Conservation (phyloP, 2,888 invertebrate genomes). For the Gandaritis pyraliata region DNA sequence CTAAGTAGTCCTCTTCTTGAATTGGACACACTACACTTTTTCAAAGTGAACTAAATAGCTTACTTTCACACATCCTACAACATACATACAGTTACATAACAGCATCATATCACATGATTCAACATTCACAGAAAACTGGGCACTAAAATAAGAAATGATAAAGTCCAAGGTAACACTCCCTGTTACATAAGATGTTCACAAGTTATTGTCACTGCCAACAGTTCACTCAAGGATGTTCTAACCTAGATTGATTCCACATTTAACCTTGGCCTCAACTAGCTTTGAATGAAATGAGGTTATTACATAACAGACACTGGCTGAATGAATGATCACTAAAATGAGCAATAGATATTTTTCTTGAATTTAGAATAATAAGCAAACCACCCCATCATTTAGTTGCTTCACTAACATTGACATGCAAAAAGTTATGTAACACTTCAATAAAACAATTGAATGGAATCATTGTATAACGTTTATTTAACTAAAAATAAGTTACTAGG, state of each 20-base stretch:
- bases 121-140: slow-evolving; percentile 56
- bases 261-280: slow-evolving; percentile 65
- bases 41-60: slow-evolving; percentile 57
- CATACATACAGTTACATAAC: slow-evolving; percentile 72
- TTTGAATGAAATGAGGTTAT: slow-evolving; percentile 62
- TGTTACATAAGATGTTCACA: slow-evolving; percentile 43
- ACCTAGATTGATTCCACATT: slow-evolving; percentile 35
- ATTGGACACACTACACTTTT: slow-evolving; percentile 55
- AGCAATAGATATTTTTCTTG: slow-evolving; percentile 40
- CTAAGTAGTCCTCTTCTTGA: slow-evolving; percentile 38
- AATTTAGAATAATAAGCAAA: slow-evolving; percentile 22
- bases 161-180: slow-evolving; percentile 60
- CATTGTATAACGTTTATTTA: slow-evolving; percentile 81
- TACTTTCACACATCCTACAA: slow-evolving; percentile 57
- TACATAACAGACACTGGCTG: slow-evolving; percentile 71
- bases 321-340: slow-evolving; percentile 52
- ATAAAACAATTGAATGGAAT: slow-evolving; percentile 81
- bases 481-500: slow-evolving; percentile 84
- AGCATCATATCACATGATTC: slow-evolving; percentile 69
- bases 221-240: slow-evolving; percentile 34
- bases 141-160: slow-evolving; percentile 48
- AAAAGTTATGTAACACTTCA: slow-evolving; percentile 71
- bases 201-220: slow-evolving; percentile 22
- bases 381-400: slow-evolving; percentile 33
- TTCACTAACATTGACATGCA: slow-evolving; percentile 21